These are phyloP conservation scores for Cyrtonyx montezumae DNA, from an alignment of 2,113 vertebrate species.

Conservation along the genomic window DNA sequence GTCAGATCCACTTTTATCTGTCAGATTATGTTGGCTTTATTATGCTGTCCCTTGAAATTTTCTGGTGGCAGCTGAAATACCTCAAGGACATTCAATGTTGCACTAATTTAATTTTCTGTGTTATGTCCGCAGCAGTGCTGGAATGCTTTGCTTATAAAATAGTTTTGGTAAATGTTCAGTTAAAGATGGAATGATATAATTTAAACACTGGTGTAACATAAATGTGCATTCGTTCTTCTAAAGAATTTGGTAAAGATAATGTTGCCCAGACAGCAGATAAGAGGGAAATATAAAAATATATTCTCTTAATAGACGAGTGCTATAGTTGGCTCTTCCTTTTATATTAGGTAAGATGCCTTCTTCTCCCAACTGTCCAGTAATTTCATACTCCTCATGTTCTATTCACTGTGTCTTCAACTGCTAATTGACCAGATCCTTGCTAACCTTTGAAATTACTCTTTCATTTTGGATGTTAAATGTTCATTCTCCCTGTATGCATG, in stretches of 20 bases:
- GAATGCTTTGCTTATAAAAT: not conserved
- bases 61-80: not conserved
- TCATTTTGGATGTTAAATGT: too few relatives aligned
- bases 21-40: not conserved
- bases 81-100: not conserved
- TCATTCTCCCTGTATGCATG: too few relatives aligned
- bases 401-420: not conserved
- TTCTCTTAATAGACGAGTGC: not conserved
- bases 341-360: not conserved
- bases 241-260: not conserved
- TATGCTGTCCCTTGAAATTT: not conserved
- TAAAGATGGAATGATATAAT: not conserved
- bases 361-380: not conserved
- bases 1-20: not conserved
- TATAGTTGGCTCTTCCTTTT: not conserved
- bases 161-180: not conserved
- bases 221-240: not conserved
- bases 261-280: too few relatives aligned
- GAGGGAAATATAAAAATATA: not conserved
- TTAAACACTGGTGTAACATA: not conserved
- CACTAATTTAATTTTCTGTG: not conserved
- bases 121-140: not conserved
- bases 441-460: not conserved
- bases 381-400: not conserved
- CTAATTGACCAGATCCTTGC: not conserved